A percentile compares a stretch with the other conserved stretches of the same genome.
These are phyloP conservation scores for Andrena chrysosceles DNA, from an alignment of 2,888 invertebrate genomes.

Conservation along the genomic window DNA sequence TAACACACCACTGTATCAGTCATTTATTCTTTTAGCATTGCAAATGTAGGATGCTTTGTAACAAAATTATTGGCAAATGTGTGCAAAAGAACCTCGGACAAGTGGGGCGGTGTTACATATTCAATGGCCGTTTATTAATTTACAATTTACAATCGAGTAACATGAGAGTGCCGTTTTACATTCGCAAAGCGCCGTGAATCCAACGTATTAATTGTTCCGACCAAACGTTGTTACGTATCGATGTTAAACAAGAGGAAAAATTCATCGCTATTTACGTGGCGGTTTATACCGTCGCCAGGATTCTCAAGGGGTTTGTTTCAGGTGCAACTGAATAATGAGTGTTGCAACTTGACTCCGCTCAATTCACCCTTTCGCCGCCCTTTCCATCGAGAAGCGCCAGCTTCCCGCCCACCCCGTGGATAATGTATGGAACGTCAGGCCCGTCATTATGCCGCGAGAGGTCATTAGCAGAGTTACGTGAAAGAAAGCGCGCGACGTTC, in stretches of 20 bases:
- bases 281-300: conserved; percentile 23
- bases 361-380: conserved; percentile 60
- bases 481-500: conserved; percentile 60
- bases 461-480: conserved; percentile 73
- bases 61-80: background rate
- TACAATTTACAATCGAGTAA: conserved; percentile 25
- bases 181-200: conserved; percentile 5
- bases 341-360: conserved; percentile 56
- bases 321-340: conserved; percentile 63
- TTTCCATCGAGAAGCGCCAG: conserved; percentile 53
- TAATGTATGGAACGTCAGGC: conserved; percentile 77
- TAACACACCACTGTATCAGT: background rate
- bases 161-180: background rate
- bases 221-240: conserved; percentile 15
- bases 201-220: conserved; percentile 20
- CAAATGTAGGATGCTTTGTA: conserved; percentile 13
- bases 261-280: conserved; percentile 40
- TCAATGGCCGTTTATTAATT: conserved; percentile 3
- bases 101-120: background rate
- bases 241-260: conserved; percentile 34
- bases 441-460: conserved; percentile 74
- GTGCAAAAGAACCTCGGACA: background rate
- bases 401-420: conserved; percentile 18
- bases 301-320: conserved; percentile 57
- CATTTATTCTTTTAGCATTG: conserved; percentile 13